A percentile compares a stretch with the other conserved stretches of the same genome.
Conservation (phyloP, 1,140 invertebrate genomes). For the Apis dorsata region DNA sequence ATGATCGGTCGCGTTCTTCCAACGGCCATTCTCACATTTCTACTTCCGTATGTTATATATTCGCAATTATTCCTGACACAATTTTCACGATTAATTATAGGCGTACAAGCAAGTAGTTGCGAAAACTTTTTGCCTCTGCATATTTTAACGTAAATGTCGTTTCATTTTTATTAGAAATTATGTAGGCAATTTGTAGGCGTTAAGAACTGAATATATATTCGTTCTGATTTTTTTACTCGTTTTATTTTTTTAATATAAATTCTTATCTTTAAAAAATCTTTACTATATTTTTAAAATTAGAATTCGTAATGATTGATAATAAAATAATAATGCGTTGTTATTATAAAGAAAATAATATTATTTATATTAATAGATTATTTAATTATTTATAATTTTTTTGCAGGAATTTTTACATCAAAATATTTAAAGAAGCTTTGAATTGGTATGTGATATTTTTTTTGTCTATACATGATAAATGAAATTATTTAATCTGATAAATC, state of each 20-base stretch:
- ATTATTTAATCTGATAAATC: background rate
- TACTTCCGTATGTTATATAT: conserved; percentile 26
- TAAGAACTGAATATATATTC: background rate
- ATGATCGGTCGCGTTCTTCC: conserved; percentile 42
- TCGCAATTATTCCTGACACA: conserved; percentile 13
- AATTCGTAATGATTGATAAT: too few species aligned
- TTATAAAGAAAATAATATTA: too few species aligned
- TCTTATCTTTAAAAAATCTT: too few species aligned
- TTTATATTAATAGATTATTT: too few species aligned
- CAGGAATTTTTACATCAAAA: too few species aligned
- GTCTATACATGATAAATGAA: background rate
- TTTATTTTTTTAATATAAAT: too few species aligned
- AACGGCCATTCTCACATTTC: conserved; percentile 31
- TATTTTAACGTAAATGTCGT: background rate
- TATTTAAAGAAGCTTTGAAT: background rate
- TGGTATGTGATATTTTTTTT: background rate
- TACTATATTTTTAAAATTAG: too few species aligned
- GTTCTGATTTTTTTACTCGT: background rate
- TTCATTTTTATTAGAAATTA: conserved; percentile 11
- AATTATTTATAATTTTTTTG: too few species aligned
- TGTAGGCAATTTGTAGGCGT: background rate
- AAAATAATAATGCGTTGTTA: too few species aligned
- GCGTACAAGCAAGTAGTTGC: background rate
- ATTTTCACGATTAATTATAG: conserved; percentile 37
- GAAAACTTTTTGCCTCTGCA: background rate